Evolutionary conservation across 1,140 invertebrate genomes (phyloP), one percentile per base, ranked within the genome.

Genomic region (Eueides isabella): DNA sequence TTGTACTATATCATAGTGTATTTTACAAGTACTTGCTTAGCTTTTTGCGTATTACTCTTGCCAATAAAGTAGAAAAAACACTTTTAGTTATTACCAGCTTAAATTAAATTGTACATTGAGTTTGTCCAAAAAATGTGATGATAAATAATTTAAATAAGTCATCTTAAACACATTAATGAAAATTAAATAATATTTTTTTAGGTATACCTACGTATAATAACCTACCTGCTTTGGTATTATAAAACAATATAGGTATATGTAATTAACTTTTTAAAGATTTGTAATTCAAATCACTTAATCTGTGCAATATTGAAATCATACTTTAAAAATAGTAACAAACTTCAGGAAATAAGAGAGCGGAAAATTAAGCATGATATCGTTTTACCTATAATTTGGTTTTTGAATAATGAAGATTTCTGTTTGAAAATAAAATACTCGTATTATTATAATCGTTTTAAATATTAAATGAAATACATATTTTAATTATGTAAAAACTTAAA

Each of bases 321-420:
- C n/a, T 48, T 48, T 23, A 55, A 55, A 55, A 55, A 55, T 55
- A 55, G 2, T 1, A 23, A 11, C 44, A 55, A 55, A 55, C 23
- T 19, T 55, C 44, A 55, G 44, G 44, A 55, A 55, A 55, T 12
- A 55, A 55, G 44, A 55, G 7, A 55, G 48, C 48, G 48, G 48
- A 55, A 55, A 55, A 55, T 55, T 55, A 55, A 23, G 48, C 48
- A 11, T 55, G 1, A 55, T 55, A 55, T 55, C 48, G 19, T 55
- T 41, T 44, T 19, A 55, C 48, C 48, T 55, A 55, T 55, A 55
- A 23, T 55, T 55, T 19, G 48, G 23, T 55, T 55, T 55, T 11
- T 7, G 19, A 2, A 55, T 55, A 55, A 55, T 55, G 48, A 55
- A 55, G 48, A 55, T 55, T 55, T 7, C 19, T 55, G 23, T 55